Evolutionary conservation across 2,113 vertebrate genomes (phyloP).

Genomic region (Hydrolagus affinis): DNA sequence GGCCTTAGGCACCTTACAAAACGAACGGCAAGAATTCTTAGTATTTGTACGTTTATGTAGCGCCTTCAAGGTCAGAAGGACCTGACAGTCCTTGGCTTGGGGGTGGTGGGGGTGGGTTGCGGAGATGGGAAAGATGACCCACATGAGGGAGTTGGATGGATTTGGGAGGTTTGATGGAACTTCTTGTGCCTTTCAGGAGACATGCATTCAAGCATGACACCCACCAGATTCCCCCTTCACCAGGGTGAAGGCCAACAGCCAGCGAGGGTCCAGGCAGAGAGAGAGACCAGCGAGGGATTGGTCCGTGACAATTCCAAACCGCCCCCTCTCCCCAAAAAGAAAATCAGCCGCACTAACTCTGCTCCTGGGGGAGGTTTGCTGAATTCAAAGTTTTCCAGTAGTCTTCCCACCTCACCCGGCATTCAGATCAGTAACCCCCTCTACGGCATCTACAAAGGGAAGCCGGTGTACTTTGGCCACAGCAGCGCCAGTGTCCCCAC

Average conservation of each 20-base stretch:
- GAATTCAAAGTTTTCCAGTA: neutral
- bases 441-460: slow-evolving; percentile 10
- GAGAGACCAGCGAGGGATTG: neutral
- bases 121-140: too few relatives aligned
- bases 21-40: too few relatives aligned
- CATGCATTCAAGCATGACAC: neutral
- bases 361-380: neutral
- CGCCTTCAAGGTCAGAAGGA: too few relatives aligned
- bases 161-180: too few relatives aligned
- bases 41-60: too few relatives aligned
- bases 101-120: too few relatives aligned
- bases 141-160: too few relatives aligned
- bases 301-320: neutral
- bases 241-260: neutral
- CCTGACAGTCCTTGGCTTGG: too few relatives aligned
- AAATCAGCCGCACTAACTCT: slow-evolving; percentile 15
- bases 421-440: slow-evolving; percentile 22
- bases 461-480: neutral
- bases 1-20: too few relatives aligned
- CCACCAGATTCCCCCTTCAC: neutral
- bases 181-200: neutral
- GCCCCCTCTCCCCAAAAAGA: slow-evolving; percentile 23
- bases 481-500: neutral
- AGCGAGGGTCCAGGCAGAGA: neutral
- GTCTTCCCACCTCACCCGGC: neutral